Base-by-base conservation (phyloP, 2,797 vertebrate genomes). In the Carduelis carduelis region DNA sequence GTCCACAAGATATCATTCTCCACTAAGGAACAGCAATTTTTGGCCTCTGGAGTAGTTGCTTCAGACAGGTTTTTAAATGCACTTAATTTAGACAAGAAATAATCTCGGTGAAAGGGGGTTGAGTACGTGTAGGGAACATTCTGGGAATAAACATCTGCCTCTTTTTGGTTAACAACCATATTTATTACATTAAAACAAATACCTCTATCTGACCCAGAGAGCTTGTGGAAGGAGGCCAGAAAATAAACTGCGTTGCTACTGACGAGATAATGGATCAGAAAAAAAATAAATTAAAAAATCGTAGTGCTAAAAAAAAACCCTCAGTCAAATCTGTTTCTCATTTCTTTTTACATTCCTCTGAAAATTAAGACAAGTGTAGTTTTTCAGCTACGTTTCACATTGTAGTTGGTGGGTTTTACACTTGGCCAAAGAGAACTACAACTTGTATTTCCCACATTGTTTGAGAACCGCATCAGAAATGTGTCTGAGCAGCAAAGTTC, bases 111-210 rank as follows among this genome's bases (percentile, higher is more conserved):
- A 46, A 85, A 35, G 22, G 13, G 27, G 5, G 23, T 46, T 93
- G 56, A 46, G 83, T 61, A 75, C 0, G 0, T 50, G 63, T 39
- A 75, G 88, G 68, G 71, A 95, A 89, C 34, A 14, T 89, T 85
- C 68, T 78, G 30, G 41, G 76, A 49, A 78, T 86, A 85, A 96
- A 83, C 82, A 87, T 94, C 86, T 87, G 88, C 55, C 69, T 89
- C 55, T 49, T 83, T 87, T 79, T 74, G 55, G 71, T 92, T 95
- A 92, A 74, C 69, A 89, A 35, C 57, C 39, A 19, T 89, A 87
- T 95, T 94, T 95, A 85, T 96, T 92, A 52, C 39, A 52, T 94
- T 90, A 83, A 95, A 95, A 81, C 90, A 93, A 97, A 96, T 95
- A 90, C 65, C 57, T 49, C 61, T 81, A 39, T 87, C 68, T 90